Percentiles rank a stretch among this genome's conserved stretches.
Conservation (phyloP, 1,140 invertebrate species). For the Tetragnatha versicolor region DNA sequence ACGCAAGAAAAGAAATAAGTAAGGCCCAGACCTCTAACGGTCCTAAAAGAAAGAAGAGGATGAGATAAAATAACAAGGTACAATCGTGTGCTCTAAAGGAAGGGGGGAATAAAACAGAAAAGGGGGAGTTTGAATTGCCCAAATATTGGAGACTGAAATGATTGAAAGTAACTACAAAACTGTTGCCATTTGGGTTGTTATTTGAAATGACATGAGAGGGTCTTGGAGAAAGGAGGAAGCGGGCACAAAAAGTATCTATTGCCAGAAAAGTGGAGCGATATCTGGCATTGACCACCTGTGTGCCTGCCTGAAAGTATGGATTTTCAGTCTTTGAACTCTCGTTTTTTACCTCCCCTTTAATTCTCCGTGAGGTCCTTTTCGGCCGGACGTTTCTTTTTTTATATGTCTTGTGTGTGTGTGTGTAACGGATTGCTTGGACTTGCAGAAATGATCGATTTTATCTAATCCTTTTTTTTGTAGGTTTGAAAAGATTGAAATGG, state of each 20-base stretch:
- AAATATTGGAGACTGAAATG: constrained; percentile 48
- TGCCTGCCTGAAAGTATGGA: neutral
- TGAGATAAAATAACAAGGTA: constrained; percentile 40
- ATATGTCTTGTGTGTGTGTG: too few relatives aligned
- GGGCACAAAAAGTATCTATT: constrained; percentile 21
- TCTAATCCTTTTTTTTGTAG: too few relatives aligned
- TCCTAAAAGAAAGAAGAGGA: constrained; percentile 24
- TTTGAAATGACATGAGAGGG: constrained; percentile 9
- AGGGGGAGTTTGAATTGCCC: constrained; percentile 37
- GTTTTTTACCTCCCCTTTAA: neutral
- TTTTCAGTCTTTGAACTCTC: neutral
- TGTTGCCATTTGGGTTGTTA: constrained; percentile 46
- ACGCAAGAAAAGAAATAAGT: neutral
- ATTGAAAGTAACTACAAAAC: constrained; percentile 50
- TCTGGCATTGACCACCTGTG: constrained; percentile 37
- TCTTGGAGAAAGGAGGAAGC: neutral
- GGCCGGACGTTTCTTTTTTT: neutral
- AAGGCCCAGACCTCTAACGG: neutral
- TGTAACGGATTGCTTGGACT: too few relatives aligned
- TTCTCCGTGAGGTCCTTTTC: neutral
- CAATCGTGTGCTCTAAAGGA: neutral
- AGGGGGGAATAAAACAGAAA: neutral
- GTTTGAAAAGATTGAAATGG: too few relatives aligned
- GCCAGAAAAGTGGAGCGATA: constrained; percentile 11
- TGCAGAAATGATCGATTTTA: too few relatives aligned